phyloP scores from a whole-genome alignment of 1,140 invertebrate species.

The Aplysia californica region DNA sequence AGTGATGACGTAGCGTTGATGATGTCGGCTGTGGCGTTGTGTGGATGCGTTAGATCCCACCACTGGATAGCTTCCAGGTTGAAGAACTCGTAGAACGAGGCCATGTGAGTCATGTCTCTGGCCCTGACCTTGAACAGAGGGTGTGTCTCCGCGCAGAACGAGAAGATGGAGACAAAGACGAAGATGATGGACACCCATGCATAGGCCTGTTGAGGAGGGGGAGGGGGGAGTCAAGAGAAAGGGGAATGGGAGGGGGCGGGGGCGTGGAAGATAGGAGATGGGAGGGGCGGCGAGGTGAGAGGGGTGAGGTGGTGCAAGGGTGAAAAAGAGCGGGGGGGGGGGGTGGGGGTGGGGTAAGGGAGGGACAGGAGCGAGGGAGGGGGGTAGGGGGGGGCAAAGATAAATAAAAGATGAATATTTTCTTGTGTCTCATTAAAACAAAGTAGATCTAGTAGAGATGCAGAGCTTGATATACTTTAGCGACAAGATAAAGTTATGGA shows the following conservation, averaged over 20 bases:
- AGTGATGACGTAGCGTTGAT: not conserved
- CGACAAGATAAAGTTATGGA: too few species aligned
- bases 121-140: slow-evolving; percentile 50
- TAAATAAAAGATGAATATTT: too few species aligned
- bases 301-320: not conserved
- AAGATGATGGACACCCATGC: slow-evolving; percentile 62
- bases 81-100: slow-evolving; percentile 50
- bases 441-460: too few species aligned
- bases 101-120: slow-evolving; percentile 34
- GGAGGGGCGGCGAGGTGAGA: not conserved
- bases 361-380: not conserved
- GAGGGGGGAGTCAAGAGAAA: not conserved
- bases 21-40: not conserved
- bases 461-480: too few species aligned
- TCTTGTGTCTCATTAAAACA: too few species aligned
- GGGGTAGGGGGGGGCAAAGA: too few species aligned
- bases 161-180: slow-evolving; percentile 62
- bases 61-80: slow-evolving; percentile 31
- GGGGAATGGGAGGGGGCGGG: not conserved
- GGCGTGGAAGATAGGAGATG: not conserved
- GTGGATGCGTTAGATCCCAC: not conserved
- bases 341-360: not conserved
- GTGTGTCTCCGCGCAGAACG: slow-evolving; percentile 61
- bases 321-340: not conserved
- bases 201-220: slow-evolving; percentile 48